Conservation (phyloP, 2,888 invertebrate genomes). For the Drosophila emarginata region DNA sequence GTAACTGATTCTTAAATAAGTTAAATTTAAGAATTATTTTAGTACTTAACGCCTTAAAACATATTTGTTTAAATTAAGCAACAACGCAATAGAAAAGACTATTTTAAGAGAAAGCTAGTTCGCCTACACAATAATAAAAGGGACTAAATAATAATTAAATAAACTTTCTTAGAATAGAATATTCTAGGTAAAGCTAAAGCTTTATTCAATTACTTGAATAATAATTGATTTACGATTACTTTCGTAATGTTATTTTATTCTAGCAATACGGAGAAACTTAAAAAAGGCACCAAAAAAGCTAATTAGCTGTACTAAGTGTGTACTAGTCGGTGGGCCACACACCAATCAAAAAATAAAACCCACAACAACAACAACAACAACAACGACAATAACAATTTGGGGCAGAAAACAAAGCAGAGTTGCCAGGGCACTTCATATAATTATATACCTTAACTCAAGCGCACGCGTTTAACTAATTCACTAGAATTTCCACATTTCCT, state of each 20-base stretch:
- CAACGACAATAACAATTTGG: constrained; percentile 42
- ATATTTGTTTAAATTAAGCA: too few species aligned
- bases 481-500: constrained; percentile 43
- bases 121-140: too few species aligned
- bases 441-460: constrained; percentile 40
- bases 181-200: too few species aligned
- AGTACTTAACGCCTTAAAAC: too few species aligned
- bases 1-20: too few species aligned
- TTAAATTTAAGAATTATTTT: too few species aligned
- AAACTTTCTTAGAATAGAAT: background rate
- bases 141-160: background rate
- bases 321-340: background rate
- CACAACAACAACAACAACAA: constrained; percentile 66
- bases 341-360: constrained; percentile 60
- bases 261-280: background rate
- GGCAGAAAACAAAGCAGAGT: constrained; percentile 57
- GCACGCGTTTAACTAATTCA: constrained; percentile 54
- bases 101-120: too few species aligned
- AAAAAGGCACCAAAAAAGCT: background rate
- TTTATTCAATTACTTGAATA: background rate
- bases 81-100: too few species aligned
- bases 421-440: constrained; percentile 67
- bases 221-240: background rate
- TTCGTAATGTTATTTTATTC: background rate
- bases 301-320: constrained; percentile 6